Base-by-base conservation (phyloP, 2,888 invertebrate genomes). In the Cataglyphis cursor region DNA sequence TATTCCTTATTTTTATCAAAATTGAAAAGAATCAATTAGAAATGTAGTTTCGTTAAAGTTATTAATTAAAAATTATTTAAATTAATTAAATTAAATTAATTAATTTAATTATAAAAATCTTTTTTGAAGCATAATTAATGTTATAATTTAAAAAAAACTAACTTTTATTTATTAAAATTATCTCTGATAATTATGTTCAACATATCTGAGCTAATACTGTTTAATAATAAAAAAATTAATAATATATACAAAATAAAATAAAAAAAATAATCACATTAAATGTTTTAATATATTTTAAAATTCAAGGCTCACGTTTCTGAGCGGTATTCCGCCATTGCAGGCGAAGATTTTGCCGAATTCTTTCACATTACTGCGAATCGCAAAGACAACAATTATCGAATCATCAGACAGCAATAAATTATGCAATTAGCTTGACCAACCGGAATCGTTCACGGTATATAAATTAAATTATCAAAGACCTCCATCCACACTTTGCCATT, bases 381-480 rank as follows among this genome's bases (percentile, higher is more conserved):
- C 68, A 18, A 21, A 31, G n/a, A 61, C 78, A 48, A 57, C 81
- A 62, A 65, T 88, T 89, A 89, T 89, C 88, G 86, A 82, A 72
- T 76, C 54, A 76, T 41, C 72, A 51, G 82, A 57, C 64, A 38
- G 87, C 82, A 87, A 92, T 92, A 90, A 92, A 91, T 92, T 91
- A 89, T 90, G 89, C 91, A 92, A 92, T 92, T 92, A 92, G 90
- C 89, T 76, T 82, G 86, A 75, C 84, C 83, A 85, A 54, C 68
- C 85, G 83, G 84, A 70, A 76, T 59, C 65, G 78, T 82, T 70
- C 72, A 57, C 84, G 74, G 84, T 84, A 85, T 85, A 90, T 90
- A 90, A 90, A 91, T 91, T 90, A 90, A 91, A 91, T 91, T 91
- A 91, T 91, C 91, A 91, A 90, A 91, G 90, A 75, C 89, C 85